Evolutionary conservation across 2,888 invertebrate species (phyloP).

Genomic region (Cantharis nigra): DNA sequence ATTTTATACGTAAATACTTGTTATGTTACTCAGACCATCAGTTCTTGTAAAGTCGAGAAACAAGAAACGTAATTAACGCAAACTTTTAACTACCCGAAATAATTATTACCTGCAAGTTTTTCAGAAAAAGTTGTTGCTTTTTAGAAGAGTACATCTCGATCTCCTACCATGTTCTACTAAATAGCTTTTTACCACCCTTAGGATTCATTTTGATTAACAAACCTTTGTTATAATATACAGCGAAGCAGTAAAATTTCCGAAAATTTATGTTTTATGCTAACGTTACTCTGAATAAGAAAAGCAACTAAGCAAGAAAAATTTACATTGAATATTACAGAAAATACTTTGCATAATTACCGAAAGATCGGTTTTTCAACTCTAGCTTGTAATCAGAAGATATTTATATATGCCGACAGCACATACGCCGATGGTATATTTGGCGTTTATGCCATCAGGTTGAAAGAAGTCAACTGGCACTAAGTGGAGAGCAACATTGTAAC

Average conservation of each 20-base stretch:
- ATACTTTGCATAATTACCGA: neutral
- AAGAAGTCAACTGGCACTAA: too few species aligned
- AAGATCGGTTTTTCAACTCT: too few species aligned
- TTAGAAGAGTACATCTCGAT: neutral
- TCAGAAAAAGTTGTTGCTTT: neutral
- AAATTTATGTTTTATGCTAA: too few species aligned
- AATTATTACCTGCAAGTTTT: neutral
- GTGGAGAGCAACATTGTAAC: too few species aligned
- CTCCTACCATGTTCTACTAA: neutral
- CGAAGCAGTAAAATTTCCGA: neutral
- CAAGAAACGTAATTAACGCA: neutral
- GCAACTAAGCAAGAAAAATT: neutral
- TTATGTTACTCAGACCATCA: neutral
- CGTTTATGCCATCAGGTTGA: too few species aligned
- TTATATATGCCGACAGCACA: too few species aligned
- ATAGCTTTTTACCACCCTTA: neutral
- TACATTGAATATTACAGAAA: neutral
- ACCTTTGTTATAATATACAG: neutral
- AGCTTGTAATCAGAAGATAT: too few species aligned
- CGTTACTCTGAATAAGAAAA: neutral
- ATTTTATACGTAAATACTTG: neutral
- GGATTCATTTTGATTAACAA: neutral
- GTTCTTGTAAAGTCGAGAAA: neutral
- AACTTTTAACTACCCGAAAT: neutral
- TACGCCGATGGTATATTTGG: too few species aligned